Evolutionary conservation across 2,113 vertebrate genomes (phyloP).

Genomic region (Chaetodon trifascialis): DNA sequence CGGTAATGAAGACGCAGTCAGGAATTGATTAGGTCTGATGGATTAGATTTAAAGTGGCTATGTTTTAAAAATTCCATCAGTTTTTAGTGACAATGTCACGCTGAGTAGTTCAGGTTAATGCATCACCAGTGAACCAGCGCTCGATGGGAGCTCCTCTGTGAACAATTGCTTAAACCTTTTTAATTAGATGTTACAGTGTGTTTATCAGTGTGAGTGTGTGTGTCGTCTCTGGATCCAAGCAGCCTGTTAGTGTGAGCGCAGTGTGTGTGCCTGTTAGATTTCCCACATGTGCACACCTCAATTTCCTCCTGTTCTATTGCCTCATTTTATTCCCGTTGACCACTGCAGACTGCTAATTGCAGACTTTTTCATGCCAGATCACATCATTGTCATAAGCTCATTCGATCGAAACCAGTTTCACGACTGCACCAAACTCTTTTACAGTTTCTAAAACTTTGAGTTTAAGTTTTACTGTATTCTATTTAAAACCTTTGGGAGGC

Average conservation of each 20-base stretch:
- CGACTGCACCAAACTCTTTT: too few species aligned
- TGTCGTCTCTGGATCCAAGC: background rate
- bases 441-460: background rate
- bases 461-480: background rate
- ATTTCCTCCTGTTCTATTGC: conserved; percentile 28
- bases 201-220: conserved; percentile 10
- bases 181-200: conserved; percentile 52
- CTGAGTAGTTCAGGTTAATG: conserved; percentile 14
- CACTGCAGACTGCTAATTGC: conserved; percentile 45
- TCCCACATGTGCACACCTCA: conserved; percentile 53
- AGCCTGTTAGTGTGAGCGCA: conserved; percentile 22
- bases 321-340: conserved; percentile 32
- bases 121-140: conserved; percentile 36
- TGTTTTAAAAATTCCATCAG: background rate
- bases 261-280: conserved; percentile 46
- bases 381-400: background rate
- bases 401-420: background rate
- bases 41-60: conserved; percentile 3
- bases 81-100: conserved; percentile 13
- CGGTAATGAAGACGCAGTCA: conserved; percentile 34
- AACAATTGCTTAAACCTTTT: conserved; percentile 49
- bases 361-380: conserved; percentile 30
- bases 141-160: conserved; percentile 51
- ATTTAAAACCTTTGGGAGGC: background rate
- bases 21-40: conserved; percentile 16